Percentiles rank a stretch among this genome's conserved stretches.
phyloP scores from a whole-genome alignment of 1,140 invertebrate genomes.

The Aphaenogaster floridana region DNA sequence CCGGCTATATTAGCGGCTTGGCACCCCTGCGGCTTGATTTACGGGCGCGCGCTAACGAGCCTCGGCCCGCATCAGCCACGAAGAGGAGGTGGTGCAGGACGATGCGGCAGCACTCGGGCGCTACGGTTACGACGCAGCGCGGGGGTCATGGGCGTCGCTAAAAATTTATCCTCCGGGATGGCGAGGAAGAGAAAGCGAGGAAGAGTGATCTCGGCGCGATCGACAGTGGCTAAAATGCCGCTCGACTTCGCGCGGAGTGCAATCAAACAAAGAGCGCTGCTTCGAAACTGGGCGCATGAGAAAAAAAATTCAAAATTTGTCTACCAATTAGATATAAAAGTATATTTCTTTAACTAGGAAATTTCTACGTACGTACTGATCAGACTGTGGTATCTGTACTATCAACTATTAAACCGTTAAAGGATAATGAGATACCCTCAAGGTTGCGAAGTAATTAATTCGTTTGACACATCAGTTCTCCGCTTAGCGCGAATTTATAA shows the following conservation, averaged over 20 bases:
- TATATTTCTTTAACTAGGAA: neutral
- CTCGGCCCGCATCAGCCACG: slow-evolving; percentile 64
- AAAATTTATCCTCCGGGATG: slow-evolving; percentile 42
- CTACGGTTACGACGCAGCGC: slow-evolving; percentile 44
- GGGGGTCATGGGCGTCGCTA: slow-evolving; percentile 62
- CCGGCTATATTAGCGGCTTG: slow-evolving; percentile 83
- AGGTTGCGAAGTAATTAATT: slow-evolving; percentile 28
- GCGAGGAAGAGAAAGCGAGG: neutral
- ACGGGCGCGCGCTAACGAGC: slow-evolving; percentile 84
- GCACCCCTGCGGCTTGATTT: slow-evolving; percentile 86
- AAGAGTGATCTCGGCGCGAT: slow-evolving; percentile 3
- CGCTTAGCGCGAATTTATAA: slow-evolving; percentile 18
- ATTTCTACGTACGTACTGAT: neutral
- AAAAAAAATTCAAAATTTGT: neutral
- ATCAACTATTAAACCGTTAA: neutral
- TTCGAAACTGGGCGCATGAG: neutral
- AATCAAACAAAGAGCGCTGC: neutral
- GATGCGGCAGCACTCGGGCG: slow-evolving; percentile 66
- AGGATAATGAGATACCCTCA: neutral
- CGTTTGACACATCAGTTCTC: slow-evolving; percentile 1
- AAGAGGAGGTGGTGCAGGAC: slow-evolving; percentile 65
- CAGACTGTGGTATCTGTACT: neutral
- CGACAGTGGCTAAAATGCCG: neutral
- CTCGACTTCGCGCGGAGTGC: neutral
- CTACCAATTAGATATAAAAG: neutral